Base-by-base conservation (phyloP, 2,888 invertebrate genomes). In the Conops quadrifasciatus region DNA sequence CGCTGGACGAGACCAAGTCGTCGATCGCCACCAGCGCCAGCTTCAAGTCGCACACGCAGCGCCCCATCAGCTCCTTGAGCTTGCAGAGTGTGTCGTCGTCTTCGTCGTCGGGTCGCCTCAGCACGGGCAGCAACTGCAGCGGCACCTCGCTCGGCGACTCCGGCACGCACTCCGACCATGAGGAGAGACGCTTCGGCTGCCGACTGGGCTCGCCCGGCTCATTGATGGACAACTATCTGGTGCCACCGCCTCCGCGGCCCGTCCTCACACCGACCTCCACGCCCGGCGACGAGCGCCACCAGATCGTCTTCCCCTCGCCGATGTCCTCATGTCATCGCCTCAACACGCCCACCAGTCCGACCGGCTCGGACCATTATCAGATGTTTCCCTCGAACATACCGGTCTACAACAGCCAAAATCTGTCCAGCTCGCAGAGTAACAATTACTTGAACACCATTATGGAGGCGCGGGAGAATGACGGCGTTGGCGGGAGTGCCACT, bases 151-250 rank as follows among this genome's bases (percentile, higher is more conserved):
- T 93, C 0, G 93, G 93, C 0, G 95, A 95, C 79, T 94, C 93
- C 80, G 94, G 94, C 70, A 93, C 94, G 0, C 94, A 94, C 81
- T 94, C 94, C 0, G 94, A 94, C 82, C 90, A 91, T 68, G 94
- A 94, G 74, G 94, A 94, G 70, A 90, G 93, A 74, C 81, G 86
- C 19, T 80, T 80, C 13, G 82, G 80, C 63, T 85, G 84, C 67
- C 82, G 85, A 4, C 75, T 84, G 36, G 85, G 82, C n/a, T 81
- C 78, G 9, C 79, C 84, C 0, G 85, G 83, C 0, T 81, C 84
- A 19, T 75, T 85, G 26, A 86, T 89, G 82, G 90, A 90, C 66
- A 90, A 90, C 80, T 90, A 90, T 78, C 82, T 90, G 78, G 87
- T 90, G 56, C 90, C 90, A 47, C 90, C 90, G 28, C 88, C 90